These are phyloP conservation scores for Chrysaora quinquecirrha DNA, from an alignment of 30 jellyfish, hydroid and myxozoan genomes.

Conservation along the genomic window DNA sequence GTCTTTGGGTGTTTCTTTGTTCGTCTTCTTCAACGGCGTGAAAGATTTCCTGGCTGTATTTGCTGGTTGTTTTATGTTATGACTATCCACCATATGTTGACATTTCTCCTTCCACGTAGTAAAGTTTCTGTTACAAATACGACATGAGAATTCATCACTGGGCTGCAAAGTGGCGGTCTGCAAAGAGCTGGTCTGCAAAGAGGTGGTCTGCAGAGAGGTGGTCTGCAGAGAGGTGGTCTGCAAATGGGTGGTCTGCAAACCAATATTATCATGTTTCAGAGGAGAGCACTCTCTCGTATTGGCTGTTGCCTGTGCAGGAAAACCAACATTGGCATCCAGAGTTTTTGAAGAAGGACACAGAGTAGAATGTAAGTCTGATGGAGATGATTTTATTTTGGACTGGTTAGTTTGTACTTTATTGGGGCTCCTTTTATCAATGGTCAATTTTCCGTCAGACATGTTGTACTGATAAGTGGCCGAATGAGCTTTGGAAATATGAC, in stretches of 20 bases:
- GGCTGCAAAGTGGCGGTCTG: no score
- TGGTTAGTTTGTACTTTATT: not conserved
- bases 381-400: no score
- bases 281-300: not conserved
- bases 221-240: no score
- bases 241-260: no score
- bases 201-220: no score
- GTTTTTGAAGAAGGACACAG: no score
- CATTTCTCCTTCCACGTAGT: not conserved
- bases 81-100: not conserved
- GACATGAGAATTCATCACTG: no score
- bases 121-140: not conserved
- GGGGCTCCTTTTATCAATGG: not conserved
- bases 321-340: not conserved
- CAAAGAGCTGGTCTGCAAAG: no score
- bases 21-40: not conserved
- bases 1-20: no score
- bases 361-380: no score
- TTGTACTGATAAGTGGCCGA: not conserved
- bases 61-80: not conserved
- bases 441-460: not conserved
- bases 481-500: no score
- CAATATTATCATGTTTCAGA: not conserved
- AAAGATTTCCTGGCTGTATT: slow-evolving; percentile 4
- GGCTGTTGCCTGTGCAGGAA: no score